A percentile compares a stretch with the other conserved stretches of the same genome.
These are phyloP conservation scores for Nasalis larvatus DNA, from an alignment of 2,113 vertebrate genomes.

Conservation along the genomic window DNA sequence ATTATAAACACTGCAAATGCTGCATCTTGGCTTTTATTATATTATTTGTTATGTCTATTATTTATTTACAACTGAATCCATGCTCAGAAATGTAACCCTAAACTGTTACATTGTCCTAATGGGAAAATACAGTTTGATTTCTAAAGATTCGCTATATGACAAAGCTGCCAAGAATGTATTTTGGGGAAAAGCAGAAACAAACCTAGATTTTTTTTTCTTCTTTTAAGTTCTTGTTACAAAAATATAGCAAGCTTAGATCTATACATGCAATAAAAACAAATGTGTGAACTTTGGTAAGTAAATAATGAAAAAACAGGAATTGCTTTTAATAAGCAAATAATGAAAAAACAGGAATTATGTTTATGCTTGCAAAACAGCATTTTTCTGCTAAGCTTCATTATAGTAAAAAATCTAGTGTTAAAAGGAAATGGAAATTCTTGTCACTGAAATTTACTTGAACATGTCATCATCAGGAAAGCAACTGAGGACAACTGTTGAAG, in stretches of 20 bases:
- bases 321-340: background rate
- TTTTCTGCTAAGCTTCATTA: background rate
- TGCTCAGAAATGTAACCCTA: background rate
- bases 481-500: too few species aligned
- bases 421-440: background rate
- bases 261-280: background rate
- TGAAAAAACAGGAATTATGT: background rate
- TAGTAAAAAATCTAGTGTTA: background rate
- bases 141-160: rapidly evolving
- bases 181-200: background rate
- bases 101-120: background rate
- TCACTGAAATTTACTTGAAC: background rate
- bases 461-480: background rate
- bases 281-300: background rate
- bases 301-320: background rate
- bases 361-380: background rate
- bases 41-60: background rate
- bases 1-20: background rate
- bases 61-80: background rate
- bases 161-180: background rate
- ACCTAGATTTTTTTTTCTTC: background rate
- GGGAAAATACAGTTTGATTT: background rate
- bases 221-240: background rate
- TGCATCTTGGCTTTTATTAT: background rate
- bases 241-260: background rate